These are phyloP conservation scores for Stramonita haemastoma DNA, from an alignment of 2,888 invertebrate genomes.

Conservation along the genomic window DNA sequence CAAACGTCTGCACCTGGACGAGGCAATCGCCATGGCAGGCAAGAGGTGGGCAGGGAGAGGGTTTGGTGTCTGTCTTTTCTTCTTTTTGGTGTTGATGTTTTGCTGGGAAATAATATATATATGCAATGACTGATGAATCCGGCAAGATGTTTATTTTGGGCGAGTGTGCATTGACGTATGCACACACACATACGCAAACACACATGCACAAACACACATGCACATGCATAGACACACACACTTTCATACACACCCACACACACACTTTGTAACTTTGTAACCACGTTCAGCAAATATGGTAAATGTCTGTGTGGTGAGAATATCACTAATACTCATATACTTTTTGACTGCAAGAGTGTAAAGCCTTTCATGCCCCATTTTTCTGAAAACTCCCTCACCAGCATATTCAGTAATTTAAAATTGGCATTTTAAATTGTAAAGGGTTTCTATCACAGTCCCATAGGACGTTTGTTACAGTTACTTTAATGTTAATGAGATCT, in stretches of 20 bases:
- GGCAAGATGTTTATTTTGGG: background rate
- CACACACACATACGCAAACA: background rate
- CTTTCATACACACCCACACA: background rate
- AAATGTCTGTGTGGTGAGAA: too few relatives aligned
- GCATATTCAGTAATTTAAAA: too few relatives aligned
- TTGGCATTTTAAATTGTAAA: too few relatives aligned
- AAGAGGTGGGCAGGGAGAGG: slow-evolving; percentile 54
- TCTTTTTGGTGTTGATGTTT: background rate
- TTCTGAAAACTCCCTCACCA: too few relatives aligned
- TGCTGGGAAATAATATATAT: background rate
- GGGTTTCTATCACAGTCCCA: too few relatives aligned
- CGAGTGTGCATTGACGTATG: background rate
- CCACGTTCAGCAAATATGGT: too few relatives aligned
- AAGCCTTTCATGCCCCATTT: too few relatives aligned
- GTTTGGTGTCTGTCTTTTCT: background rate
- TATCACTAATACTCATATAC: too few relatives aligned
- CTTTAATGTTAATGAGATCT: too few relatives aligned
- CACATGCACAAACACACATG: background rate
- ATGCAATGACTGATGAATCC: background rate
- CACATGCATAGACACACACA: slow-evolving; percentile 4
- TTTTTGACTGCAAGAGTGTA: too few relatives aligned
- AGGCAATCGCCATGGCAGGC: slow-evolving; percentile 68
- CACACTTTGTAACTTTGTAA: too few relatives aligned
- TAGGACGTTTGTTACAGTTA: too few relatives aligned
- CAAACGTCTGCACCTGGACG: slow-evolving; percentile 66